A percentile compares a stretch with the other conserved stretches of the same genome.
phyloP scores from a whole-genome alignment of 2,113 vertebrate genomes.

The Opisthocomus hoazin region DNA sequence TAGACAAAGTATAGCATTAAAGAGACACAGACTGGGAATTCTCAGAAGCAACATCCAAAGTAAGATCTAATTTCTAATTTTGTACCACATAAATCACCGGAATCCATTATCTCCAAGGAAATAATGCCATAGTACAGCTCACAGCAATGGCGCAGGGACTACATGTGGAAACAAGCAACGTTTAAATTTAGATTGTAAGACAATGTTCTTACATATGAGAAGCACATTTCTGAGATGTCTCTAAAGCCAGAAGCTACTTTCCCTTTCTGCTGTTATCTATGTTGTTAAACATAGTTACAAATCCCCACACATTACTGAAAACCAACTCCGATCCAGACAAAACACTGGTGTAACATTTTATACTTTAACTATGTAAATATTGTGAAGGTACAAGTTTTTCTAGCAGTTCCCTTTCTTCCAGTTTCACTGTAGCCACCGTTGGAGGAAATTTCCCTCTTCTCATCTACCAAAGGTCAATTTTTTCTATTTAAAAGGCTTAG shows the following conservation, averaged over 20 bases:
- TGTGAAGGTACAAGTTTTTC: conserved; percentile 34
- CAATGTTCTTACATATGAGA: not conserved
- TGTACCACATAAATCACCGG: not conserved
- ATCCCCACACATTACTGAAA: conserved; percentile 49
- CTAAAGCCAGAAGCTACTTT: conserved; percentile 21
- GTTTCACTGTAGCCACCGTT: conserved; percentile 18
- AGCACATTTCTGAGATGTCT: not conserved
- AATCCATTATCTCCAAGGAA: not conserved
- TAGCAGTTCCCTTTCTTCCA: conserved; percentile 35
- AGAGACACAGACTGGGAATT: not conserved
- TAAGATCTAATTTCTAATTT: not conserved
- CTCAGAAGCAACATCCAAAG: not conserved
- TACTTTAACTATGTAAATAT: conserved; percentile 51
- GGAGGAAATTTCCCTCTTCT: conserved; percentile 50
- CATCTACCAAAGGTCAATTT: not conserved
- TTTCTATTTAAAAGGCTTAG: conserved; percentile 43
- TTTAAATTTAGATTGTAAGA: not conserved
- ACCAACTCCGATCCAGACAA: conserved; percentile 61
- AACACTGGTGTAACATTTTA: conserved; percentile 44
- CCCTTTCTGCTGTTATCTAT: conserved; percentile 31
- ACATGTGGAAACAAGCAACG: not conserved
- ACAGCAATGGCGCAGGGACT: not conserved
- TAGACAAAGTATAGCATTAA: not conserved
- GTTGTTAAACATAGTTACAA: conserved; percentile 51
- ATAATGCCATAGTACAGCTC: not conserved